Percentiles rank a stretch among this genome's conserved stretches.
These are phyloP conservation scores for Philhelius pedissequus DNA, from an alignment of 2,888 invertebrate genomes.

Conservation along the genomic window DNA sequence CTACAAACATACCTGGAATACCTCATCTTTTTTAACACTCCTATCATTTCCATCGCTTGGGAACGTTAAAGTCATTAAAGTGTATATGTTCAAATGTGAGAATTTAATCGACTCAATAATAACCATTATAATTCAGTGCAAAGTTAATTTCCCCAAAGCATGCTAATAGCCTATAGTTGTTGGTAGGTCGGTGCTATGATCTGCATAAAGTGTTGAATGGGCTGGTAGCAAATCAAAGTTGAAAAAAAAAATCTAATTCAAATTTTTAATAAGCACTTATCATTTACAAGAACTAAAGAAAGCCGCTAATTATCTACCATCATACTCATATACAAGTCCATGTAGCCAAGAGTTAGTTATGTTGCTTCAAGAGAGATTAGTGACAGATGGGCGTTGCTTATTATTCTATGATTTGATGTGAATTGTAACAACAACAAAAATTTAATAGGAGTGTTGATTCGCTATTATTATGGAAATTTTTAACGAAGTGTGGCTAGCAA, in stretches of 20 bases:
- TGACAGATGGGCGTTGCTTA: conserved; percentile 25
- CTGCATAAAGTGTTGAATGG: not conserved
- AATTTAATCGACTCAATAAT: not conserved
- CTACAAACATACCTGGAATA: not conserved
- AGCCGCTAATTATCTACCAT: not conserved
- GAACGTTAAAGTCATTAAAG: not conserved
- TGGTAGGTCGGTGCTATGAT: not conserved
- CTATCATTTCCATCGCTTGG: not conserved
- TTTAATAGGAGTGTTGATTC: not conserved
- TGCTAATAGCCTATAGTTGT: not conserved
- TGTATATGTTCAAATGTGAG: not conserved
- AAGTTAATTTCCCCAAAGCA: not conserved
- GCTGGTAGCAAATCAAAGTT: not conserved
- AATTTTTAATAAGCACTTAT: conserved; percentile 11
- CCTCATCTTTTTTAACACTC: not conserved
- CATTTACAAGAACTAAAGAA: not conserved
- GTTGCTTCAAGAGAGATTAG: not conserved
- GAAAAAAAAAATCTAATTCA: not conserved
- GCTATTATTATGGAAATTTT: not conserved
- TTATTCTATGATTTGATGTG: not conserved
- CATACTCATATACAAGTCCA: not conserved
- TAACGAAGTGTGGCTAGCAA: not conserved
- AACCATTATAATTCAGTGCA: not conserved
- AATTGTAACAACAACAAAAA: not conserved
- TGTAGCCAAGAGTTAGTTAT: not conserved